Evolutionary conservation across 2,797 vertebrate species (phyloP).

Genomic region (Miichthys miiuy): DNA sequence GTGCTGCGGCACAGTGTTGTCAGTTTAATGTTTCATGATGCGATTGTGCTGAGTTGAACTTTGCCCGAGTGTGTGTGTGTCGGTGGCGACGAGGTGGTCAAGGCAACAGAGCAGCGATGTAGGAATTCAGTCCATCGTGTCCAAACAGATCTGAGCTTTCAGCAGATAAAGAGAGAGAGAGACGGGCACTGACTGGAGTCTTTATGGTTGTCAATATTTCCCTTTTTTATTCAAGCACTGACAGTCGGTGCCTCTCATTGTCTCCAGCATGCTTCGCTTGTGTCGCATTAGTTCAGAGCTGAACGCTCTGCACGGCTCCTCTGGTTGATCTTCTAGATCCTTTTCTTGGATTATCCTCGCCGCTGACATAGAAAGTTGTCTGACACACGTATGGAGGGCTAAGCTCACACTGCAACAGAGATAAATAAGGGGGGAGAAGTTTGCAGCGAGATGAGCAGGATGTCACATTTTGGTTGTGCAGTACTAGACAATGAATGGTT

Average conservation of each 20-base stretch:
- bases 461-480: background rate
- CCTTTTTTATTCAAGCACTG: background rate
- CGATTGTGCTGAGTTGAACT: constrained; percentile 12
- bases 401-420: background rate
- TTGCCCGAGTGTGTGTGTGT: constrained; percentile 7
- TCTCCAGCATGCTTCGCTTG: background rate
- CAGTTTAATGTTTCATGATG: constrained; percentile 3
- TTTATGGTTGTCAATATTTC: background rate
- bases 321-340: constrained; percentile 32
- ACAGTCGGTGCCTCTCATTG: background rate
- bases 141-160: background rate
- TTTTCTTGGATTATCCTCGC: constrained; percentile 57
- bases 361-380: constrained; percentile 36
- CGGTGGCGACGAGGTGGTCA: constrained; percentile 31
- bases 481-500: background rate
- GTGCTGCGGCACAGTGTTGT: background rate
- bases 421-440: background rate
- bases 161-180: background rate
- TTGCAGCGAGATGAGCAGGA: background rate
- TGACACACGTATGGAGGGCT: constrained; percentile 19
- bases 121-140: constrained; percentile 10
- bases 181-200: background rate
- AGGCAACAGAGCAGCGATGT: constrained; percentile 14
- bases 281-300: constrained; percentile 23
- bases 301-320: constrained; percentile 23